A percentile compares a stretch with the other conserved stretches of the same genome.
These are phyloP conservation scores for Pogona vitticeps DNA, from an alignment of 2,113 vertebrate species.

Conservation along the genomic window DNA sequence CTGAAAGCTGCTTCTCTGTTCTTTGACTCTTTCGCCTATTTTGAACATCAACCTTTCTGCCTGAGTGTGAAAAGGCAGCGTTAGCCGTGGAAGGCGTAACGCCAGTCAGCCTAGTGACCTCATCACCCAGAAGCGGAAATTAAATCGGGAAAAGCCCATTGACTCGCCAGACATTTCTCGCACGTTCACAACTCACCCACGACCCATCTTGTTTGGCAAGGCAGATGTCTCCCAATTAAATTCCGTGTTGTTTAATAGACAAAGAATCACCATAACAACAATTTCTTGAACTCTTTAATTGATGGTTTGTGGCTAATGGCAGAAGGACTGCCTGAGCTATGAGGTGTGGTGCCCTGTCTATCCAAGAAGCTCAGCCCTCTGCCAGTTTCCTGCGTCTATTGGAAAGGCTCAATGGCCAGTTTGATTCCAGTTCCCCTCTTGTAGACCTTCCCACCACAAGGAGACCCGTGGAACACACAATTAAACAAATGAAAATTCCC, in stretches of 20 bases:
- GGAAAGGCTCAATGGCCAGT: neutral
- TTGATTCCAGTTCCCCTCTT: neutral
- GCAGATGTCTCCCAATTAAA: neutral
- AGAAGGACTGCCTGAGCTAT: neutral
- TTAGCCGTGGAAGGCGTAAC: rapidly evolving
- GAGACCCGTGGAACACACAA: neutral
- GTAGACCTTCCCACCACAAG: neutral
- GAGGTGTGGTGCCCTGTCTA: neutral
- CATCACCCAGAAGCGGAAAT: neutral
- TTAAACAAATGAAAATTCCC: neutral
- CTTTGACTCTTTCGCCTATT: neutral
- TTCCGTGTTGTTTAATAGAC: neutral
- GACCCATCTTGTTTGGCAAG: neutral
- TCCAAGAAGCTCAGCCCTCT: neutral
- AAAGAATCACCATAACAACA: neutral
- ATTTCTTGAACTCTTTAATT: neutral
- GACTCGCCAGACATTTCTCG: neutral
- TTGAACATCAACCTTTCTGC: neutral
- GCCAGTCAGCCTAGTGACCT: neutral
- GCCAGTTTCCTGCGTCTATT: neutral
- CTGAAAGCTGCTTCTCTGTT: neutral
- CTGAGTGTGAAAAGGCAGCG: rapidly evolving
- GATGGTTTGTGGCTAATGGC: neutral
- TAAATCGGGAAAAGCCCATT: neutral
- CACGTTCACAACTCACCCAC: no score